Percentiles rank a stretch among this genome's conserved stretches.
phyloP scores from a whole-genome alignment of 2,113 vertebrate species.

The Centropus unirufus region DNA sequence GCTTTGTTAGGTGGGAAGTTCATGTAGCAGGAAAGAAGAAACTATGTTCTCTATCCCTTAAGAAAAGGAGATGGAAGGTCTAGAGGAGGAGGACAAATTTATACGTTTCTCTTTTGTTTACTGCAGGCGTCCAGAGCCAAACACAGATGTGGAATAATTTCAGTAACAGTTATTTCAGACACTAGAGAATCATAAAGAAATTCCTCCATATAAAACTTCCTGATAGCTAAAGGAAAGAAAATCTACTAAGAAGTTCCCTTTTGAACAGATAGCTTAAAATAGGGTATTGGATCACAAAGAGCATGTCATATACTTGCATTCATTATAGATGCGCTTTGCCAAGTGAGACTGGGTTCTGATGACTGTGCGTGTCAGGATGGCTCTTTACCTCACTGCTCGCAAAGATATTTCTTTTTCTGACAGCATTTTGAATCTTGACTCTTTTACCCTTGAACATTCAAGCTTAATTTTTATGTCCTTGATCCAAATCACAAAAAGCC shows the following conservation, averaged over 20 bases:
- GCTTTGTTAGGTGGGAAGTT: not conserved
- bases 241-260: not conserved
- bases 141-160: not conserved
- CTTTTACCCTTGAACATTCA: not conserved
- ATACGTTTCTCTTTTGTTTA: not conserved
- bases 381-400: not conserved
- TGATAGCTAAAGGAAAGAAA: not conserved
- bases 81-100: not conserved
- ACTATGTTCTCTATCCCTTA: not conserved
- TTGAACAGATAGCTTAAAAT: not conserved
- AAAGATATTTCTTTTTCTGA: not conserved
- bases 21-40: not conserved
- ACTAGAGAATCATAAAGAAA: conserved; percentile 1
- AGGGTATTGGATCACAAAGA: conserved; percentile 6
- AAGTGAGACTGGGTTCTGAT: conserved; percentile 13
- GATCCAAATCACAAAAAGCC: not conserved
- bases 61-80: not conserved
- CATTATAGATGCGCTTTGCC: conserved; percentile 7
- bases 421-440: conserved; percentile 5
- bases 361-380: not conserved
- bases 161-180: not conserved
- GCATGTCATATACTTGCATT: not conserved
- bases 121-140: not conserved
- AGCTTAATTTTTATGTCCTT: not conserved
- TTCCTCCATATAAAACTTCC: not conserved